Evolutionary conservation across 2,113 vertebrate genomes (phyloP), one percentile per base, ranked within the genome.

Genomic region (Archilochus colubris): DNA sequence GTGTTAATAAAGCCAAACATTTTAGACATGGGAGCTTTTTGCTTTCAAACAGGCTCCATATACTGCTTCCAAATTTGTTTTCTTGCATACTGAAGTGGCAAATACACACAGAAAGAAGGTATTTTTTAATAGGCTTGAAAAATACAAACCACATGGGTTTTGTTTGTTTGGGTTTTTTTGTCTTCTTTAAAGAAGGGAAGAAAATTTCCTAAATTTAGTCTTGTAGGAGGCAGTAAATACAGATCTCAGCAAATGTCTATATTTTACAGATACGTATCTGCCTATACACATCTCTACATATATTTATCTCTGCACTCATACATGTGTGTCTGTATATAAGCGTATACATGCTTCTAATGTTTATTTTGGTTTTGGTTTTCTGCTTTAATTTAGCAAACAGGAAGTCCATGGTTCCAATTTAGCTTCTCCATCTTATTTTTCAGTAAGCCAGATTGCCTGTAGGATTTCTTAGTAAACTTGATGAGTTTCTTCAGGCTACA

Each of bases 371-470:
- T 93, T 92, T 88, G 36, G 38, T 78, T 91, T 89, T 90, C 83
- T 88, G 36, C 31, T 89, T 93, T 86, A 74, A 90, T 90, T 92
- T 92, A 91, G 87, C 55, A 95, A 95, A 88, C 55, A 91, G 33
- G 53, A 92, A 54, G 64, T 38, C 54, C 1, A 1, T 33, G 24
- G 18, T 75, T 85, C 68, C 85, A 75, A 88, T 77, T 96, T 88
- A 82, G 46, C 50, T 83, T 88, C 40, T 67, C 58, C n/a, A 28
- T 90, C 67, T 73, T 51, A 33, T 91, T 88, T 88, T 94, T 73
- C 86, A 67, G 44, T 86, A 67, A 84, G 90, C 38, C 75, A 94
- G 69, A 62, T 94, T 96, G 92, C 88, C 92, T 93, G 91, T 84
- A 67, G 76, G 89, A 88, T 95, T 78, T 92, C 85, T 93, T 96